Evolutionary conservation across 2,113 vertebrate genomes (phyloP).

Genomic region (Lontra canadensis): DNA sequence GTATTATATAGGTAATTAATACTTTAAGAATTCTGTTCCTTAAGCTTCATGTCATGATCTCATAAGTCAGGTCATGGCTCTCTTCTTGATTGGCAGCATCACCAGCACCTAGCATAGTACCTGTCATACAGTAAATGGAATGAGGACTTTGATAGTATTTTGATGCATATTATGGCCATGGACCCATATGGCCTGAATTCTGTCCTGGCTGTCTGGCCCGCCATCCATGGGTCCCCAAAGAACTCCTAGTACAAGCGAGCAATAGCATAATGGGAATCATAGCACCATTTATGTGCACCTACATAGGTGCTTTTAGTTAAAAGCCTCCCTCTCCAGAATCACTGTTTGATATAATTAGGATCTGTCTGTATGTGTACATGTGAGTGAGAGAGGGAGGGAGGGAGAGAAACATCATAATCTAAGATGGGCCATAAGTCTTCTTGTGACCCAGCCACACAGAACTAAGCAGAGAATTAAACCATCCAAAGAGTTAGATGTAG

Average conservation of each 20-base stretch:
- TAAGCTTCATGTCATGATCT: neutral
- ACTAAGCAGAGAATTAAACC: neutral
- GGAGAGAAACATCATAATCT: neutral
- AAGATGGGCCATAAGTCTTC: neutral
- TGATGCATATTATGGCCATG: neutral
- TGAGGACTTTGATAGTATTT: neutral
- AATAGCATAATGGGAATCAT: neutral
- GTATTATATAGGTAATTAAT: constrained; percentile 83
- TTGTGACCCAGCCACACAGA: neutral
- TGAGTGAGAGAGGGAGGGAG: neutral
- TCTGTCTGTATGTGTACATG: neutral
- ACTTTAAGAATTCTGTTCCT: neutral
- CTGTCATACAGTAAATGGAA: neutral
- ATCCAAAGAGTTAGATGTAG: neutral
- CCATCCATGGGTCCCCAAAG: neutral
- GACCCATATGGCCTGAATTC: neutral
- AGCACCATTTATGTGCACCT: neutral
- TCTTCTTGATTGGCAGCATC: neutral
- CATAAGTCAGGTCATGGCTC: too few species aligned
- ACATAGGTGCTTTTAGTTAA: neutral
- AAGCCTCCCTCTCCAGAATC: neutral
- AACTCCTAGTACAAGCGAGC: neutral
- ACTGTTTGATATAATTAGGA: neutral
- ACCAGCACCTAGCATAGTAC: neutral
- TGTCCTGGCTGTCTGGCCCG: neutral